Base-by-base conservation (phyloP, 2,888 invertebrate genomes). In the Molorchus minor region DNA sequence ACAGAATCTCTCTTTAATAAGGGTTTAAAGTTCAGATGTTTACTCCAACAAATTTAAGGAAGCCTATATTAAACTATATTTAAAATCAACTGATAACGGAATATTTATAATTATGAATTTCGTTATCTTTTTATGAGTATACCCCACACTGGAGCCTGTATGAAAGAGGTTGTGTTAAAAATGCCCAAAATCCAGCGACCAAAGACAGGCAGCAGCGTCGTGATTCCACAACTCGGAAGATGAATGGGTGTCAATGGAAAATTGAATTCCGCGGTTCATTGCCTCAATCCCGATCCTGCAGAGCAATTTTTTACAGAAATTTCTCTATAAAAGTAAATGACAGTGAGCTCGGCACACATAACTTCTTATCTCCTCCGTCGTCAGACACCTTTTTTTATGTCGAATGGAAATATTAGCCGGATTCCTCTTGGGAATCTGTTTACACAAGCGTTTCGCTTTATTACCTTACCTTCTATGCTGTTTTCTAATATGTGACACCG, bases 251-350 rank as follows among this genome's bases (percentile, higher is more conserved):
- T 85, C 85, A 85, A 86, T 86, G 84, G 85, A 84, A 86, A 86
- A 86, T 86, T 86, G 86, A 86, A 86, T 86, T 86, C 85, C 83
- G 85, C 83, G 85, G 85, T 85, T 84, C 85, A 85, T 86, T 85
- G 85, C 84, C 82, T 84, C 85, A 84, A 85, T 85, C 74, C 77
- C 76, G 73, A 72, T 70, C 66, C 65, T 74, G 71, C 72, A 68
- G 70, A 66, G 71, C 71, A 71, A 74, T 76, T 76, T 78, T 77
- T 77, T 77, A 71, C 69, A 71, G 64, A 72, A 73, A 75, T 74
- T 73, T 73, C 73, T 75, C 71, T 71, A 76, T 74, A 75, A 75
- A 77, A 76, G 72, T 71, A 74, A 75, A 75, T 75, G 75, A 73
- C 75, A 73, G 69, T 65, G 66, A 70, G 70, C 66, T 71, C 70